Evolutionary conservation across 2,113 vertebrate genomes (phyloP).

Genomic region (Nyctibius bracteatus): DNA sequence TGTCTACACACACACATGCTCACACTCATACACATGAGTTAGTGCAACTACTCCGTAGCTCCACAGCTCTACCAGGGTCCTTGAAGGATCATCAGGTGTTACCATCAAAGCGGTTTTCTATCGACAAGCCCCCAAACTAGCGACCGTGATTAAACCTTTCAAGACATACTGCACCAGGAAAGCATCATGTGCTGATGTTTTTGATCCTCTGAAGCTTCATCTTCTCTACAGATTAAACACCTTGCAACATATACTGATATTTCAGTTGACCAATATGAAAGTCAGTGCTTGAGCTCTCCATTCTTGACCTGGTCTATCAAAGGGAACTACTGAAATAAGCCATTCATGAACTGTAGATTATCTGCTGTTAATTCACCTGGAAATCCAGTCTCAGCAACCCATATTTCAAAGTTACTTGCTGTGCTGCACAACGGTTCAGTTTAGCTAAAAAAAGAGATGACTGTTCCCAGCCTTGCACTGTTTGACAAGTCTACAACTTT

Average conservation of each 20-base stretch:
- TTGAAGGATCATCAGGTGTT: background rate
- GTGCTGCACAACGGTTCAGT: background rate
- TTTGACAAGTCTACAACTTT: background rate
- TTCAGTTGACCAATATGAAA: background rate
- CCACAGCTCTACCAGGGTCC: background rate
- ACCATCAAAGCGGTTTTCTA: background rate
- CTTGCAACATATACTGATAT: background rate
- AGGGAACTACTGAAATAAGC: background rate
- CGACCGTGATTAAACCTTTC: background rate
- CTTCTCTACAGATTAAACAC: background rate
- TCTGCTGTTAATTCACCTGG: background rate
- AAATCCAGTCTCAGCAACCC: background rate
- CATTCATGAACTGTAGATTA: background rate
- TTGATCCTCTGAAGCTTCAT: background rate
- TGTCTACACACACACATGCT: background rate
- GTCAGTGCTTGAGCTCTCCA: background rate
- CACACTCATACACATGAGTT: background rate
- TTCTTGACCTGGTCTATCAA: background rate
- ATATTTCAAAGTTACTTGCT: background rate
- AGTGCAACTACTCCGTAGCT: background rate
- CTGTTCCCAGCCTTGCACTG: background rate
- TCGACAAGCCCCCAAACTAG: background rate
- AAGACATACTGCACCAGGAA: background rate
- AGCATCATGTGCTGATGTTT: background rate
- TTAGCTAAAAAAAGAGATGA: background rate